These are phyloP conservation scores for Eupithecia tripunctaria DNA, from an alignment of 2,888 invertebrate genomes.

Conservation along the genomic window DNA sequence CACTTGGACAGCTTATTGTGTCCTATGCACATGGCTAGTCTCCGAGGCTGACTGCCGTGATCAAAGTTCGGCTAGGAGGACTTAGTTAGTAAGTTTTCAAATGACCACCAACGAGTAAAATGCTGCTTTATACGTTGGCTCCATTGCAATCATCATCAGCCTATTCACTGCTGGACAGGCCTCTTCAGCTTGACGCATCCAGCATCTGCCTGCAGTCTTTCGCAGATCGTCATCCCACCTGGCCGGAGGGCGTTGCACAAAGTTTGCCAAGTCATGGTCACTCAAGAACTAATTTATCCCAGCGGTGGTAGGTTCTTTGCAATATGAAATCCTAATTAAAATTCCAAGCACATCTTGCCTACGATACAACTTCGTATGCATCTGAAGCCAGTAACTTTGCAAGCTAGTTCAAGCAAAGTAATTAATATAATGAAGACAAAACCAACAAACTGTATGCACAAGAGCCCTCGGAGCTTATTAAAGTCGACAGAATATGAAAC, in stretches of 20 bases:
- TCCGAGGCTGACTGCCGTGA: too few species aligned
- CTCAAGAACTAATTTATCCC: too few species aligned
- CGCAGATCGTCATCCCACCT: too few species aligned
- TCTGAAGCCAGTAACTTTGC: not conserved
- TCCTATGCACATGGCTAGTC: too few species aligned
- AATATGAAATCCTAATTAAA: not conserved
- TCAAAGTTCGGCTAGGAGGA: too few species aligned
- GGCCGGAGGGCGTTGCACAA: too few species aligned
- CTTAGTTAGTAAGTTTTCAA: not conserved
- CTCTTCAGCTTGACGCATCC: too few species aligned
- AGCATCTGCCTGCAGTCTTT: too few species aligned
- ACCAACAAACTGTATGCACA: slow-evolving; percentile 12
- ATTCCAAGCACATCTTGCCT: not conserved
- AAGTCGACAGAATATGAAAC: slow-evolving; percentile 7
- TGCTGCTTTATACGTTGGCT: not conserved
- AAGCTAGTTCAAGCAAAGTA: slow-evolving; percentile 5
- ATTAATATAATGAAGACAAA: slow-evolving; percentile 13
- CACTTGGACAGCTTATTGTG: too few species aligned
- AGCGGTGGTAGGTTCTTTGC: not conserved
- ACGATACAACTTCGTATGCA: not conserved
- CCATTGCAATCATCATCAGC: too few species aligned
- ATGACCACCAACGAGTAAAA: not conserved
- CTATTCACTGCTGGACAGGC: too few species aligned
- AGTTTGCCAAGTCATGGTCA: too few species aligned
- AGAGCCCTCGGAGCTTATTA: slow-evolving; percentile 7